A percentile compares a stretch with the other conserved stretches of the same genome.
phyloP scores from a whole-genome alignment of 2,113 vertebrate species.

The Rissa tridactyla region DNA sequence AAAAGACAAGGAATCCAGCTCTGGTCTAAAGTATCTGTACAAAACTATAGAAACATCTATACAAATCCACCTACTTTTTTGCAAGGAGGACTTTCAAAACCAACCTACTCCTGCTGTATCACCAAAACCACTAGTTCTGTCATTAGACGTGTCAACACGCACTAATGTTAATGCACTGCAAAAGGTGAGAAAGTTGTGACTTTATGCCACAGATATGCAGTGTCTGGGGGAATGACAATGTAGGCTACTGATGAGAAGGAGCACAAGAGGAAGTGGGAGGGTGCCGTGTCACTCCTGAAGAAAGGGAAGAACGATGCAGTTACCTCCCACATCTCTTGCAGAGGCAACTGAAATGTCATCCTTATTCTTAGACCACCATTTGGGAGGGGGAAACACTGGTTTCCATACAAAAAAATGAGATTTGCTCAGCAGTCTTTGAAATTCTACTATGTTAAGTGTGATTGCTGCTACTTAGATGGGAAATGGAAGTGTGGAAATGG shows the following conservation, averaged over 20 bases:
- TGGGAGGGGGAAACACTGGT: rapidly evolving
- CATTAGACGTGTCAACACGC: neutral
- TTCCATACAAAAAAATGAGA: neutral
- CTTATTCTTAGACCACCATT: neutral
- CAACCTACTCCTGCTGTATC: neutral
- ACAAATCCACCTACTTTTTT: neutral
- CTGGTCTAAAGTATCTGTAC: neutral
- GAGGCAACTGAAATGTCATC: neutral
- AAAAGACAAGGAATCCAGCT: neutral
- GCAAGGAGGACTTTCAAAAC: neutral
- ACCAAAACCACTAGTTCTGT: neutral
- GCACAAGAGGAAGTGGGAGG: neutral
- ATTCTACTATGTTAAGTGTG: neutral
- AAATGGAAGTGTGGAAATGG: neutral
- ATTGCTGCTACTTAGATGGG: neutral
- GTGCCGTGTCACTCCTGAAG: neutral
- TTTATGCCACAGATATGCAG: neutral
- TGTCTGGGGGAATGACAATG: neutral
- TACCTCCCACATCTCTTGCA: neutral
- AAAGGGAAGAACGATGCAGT: neutral
- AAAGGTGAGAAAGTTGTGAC: neutral
- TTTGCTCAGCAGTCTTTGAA: neutral
- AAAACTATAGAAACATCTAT: neutral
- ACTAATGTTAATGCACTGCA: neutral
- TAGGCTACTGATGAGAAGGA: neutral